phyloP scores from a whole-genome alignment of 2,797 vertebrate genomes.

The Cetoscarus ocellatus region DNA sequence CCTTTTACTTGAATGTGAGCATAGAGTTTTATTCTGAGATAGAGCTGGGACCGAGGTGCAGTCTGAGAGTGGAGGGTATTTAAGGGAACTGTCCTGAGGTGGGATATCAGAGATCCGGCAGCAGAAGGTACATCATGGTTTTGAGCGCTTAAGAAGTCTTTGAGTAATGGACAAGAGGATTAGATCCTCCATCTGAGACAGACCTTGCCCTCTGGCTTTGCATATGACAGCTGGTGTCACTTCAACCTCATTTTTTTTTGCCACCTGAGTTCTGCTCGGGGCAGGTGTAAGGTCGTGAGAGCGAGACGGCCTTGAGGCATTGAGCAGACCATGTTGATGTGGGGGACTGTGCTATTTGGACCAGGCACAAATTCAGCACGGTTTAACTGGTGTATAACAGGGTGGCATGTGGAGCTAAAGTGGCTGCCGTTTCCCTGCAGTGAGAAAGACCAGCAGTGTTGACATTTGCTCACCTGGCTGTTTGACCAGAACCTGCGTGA shows the following conservation, averaged over 20 bases:
- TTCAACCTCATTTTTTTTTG: constrained; percentile 36
- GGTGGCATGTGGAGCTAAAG: constrained; percentile 17
- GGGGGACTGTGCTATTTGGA: constrained; percentile 11
- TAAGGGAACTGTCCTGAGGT: constrained; percentile 27
- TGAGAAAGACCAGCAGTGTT: constrained; percentile 20
- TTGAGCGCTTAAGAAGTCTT: constrained; percentile 26
- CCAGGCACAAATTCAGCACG: constrained; percentile 12
- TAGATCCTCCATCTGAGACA: constrained; percentile 12
- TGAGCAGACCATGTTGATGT: constrained; percentile 11
- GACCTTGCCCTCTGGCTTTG: constrained; percentile 20
- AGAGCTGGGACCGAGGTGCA: background rate
- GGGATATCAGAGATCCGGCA: constrained; percentile 35
- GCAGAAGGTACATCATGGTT: constrained; percentile 24
- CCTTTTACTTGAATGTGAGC: background rate
- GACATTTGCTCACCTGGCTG: constrained; percentile 88
- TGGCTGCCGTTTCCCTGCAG: constrained; percentile 30
- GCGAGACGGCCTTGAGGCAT: constrained; percentile 29
- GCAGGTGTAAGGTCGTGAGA: constrained; percentile 59
- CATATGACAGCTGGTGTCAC: constrained; percentile 41
- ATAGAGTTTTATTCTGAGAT: background rate
- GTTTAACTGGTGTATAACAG: constrained; percentile 33
- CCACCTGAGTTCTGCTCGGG: constrained; percentile 60
- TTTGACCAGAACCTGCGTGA: constrained; percentile 90
- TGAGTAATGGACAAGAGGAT: constrained; percentile 39
- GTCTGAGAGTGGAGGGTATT: constrained; percentile 9